Evolutionary conservation across 2,797 vertebrate species (phyloP).

Genomic region (Chrosomus eos): DNA sequence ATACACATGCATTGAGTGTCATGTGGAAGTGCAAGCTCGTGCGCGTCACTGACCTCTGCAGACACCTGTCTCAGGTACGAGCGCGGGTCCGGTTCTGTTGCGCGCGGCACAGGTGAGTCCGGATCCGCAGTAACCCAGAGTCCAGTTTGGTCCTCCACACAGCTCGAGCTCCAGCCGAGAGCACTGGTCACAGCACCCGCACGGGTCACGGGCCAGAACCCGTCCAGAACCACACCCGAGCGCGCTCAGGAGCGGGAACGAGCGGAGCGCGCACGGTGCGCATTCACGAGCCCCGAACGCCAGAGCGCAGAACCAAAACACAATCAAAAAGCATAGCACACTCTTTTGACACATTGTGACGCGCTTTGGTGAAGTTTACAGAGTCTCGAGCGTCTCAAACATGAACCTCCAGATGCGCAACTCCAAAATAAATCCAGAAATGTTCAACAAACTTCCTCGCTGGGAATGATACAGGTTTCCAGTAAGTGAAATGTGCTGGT

Average conservation of each 20-base stretch:
- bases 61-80: conserved; percentile 74
- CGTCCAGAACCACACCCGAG: conserved; percentile 74
- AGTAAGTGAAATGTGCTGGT: background rate
- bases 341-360: background rate
- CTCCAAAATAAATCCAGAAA: background rate
- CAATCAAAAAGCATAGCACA: conserved; percentile 68
- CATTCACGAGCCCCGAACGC: conserved; percentile 72
- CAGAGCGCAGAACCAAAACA: conserved; percentile 71
- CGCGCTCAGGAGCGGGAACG: conserved; percentile 67
- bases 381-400: background rate
- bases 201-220: conserved; percentile 74
- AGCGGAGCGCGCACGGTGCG: conserved; percentile 74
- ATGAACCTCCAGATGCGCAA: background rate
- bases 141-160: conserved; percentile 80
- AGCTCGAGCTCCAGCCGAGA: conserved; percentile 78
- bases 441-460: conserved; percentile 3
- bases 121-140: conserved; percentile 77
- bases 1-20: background rate
- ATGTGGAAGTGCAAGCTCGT: background rate
- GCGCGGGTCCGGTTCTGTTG: conserved; percentile 70
- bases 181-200: conserved; percentile 82
- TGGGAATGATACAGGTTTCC: background rate
- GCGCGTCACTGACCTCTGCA: conserved; percentile 77
- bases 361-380: background rate
- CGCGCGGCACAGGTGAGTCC: conserved; percentile 79